Conservation (phyloP, 2,888 invertebrate genomes). For the Cerastoderma edule region DNA sequence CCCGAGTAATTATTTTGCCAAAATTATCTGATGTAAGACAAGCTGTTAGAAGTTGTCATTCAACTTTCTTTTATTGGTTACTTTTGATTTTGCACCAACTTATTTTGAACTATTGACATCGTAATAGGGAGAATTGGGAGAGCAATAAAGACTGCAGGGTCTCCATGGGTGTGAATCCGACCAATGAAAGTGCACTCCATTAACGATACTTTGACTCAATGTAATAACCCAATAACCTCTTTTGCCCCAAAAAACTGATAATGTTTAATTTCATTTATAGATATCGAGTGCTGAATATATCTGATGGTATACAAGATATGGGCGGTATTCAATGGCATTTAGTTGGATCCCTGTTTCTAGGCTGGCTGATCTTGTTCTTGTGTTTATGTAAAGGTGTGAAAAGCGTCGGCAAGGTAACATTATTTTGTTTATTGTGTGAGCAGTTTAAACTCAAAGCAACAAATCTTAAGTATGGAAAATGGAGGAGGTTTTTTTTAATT, state of each 20-base stretch:
- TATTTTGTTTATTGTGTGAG: not conserved
- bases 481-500: not conserved
- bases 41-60: too few relatives aligned
- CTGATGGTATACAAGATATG: conserved; percentile 3
- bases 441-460: too few relatives aligned
- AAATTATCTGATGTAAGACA: too few relatives aligned
- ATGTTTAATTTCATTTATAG: not conserved
- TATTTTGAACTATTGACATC: not conserved
- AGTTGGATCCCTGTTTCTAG: conserved; percentile 12
- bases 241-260: not conserved
- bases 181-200: too few relatives aligned
- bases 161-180: too few relatives aligned
- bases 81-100: too few relatives aligned
- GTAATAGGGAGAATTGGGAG: not conserved
- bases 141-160: too few relatives aligned
- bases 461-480: too few relatives aligned
- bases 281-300: conserved; percentile 12
- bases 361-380: conserved; percentile 12
- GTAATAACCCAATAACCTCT: not conserved
- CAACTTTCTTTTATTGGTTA: too few relatives aligned
- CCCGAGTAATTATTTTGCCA: too few relatives aligned
- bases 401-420: conserved; percentile 19
- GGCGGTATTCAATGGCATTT: conserved; percentile 19
- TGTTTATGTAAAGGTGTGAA: conserved; percentile 23
- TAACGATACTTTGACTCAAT: not conserved